Conservation (phyloP, 2,113 vertebrate genomes). For the Isichthys henryi region DNA sequence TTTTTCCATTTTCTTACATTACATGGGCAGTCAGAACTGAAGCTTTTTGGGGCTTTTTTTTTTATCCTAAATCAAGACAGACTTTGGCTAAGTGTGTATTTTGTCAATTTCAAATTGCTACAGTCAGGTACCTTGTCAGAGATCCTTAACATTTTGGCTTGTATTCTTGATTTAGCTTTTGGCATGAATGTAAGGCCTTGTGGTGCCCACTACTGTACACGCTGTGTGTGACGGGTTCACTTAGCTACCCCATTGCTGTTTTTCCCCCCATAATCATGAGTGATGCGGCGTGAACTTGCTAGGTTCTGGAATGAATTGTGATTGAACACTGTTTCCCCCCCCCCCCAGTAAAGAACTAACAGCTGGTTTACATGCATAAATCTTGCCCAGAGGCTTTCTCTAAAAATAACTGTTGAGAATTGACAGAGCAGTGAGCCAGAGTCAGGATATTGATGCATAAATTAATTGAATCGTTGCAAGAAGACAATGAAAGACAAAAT, state of each 20-base stretch:
- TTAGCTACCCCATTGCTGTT: background rate
- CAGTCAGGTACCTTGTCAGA: background rate
- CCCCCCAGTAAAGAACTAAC: background rate
- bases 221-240: background rate
- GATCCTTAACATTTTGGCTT: background rate
- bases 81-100: background rate
- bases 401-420: constrained; percentile 4
- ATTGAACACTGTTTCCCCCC: background rate
- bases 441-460: background rate
- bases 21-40: background rate
- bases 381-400: background rate
- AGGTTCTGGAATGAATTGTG: background rate
- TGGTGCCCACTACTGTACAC: background rate
- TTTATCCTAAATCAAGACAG: background rate
- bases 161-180: background rate
- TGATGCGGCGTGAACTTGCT: background rate
- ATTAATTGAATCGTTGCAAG: background rate
- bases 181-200: background rate
- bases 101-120: background rate
- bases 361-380: background rate
- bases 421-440: constrained; percentile 2
- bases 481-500: background rate
- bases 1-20: background rate
- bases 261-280: background rate
- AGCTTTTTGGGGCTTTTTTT: background rate